Evolutionary conservation across 2,797 vertebrate genomes (phyloP).

Genomic region (Mastacembelus armatus): DNA sequence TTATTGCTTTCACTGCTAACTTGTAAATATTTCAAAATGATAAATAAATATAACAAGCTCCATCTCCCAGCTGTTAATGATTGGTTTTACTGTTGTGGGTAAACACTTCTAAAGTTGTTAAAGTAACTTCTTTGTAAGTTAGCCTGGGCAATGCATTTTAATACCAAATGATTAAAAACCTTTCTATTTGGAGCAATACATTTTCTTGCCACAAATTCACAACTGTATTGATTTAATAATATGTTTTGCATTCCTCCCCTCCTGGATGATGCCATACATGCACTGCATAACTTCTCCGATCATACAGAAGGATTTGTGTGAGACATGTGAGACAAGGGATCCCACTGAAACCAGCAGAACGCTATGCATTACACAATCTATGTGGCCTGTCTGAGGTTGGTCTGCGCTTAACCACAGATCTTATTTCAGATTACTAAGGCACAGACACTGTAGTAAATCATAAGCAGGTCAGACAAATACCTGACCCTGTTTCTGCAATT

Average conservation of each 20-base stretch:
- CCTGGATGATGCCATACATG: neutral
- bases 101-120: neutral
- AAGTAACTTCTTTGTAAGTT: neutral
- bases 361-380: constrained; percentile 67
- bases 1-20: neutral
- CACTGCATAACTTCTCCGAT: constrained; percentile 24
- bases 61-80: neutral
- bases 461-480: constrained; percentile 67
- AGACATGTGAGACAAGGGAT: constrained; percentile 59
- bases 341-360: constrained; percentile 54
- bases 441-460: constrained; percentile 72
- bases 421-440: constrained; percentile 69
- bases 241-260: neutral
- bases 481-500: constrained; percentile 74
- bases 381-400: constrained; percentile 69
- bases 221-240: neutral
- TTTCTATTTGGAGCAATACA: neutral
- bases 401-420: constrained; percentile 66
- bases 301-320: constrained; percentile 37
- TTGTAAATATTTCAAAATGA: neutral
- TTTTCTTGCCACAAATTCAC: neutral
- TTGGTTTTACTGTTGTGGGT: neutral
- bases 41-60: neutral
- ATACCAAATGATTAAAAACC: neutral
- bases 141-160: too few species aligned